Evolutionary conservation across 2,888 invertebrate genomes (phyloP), one percentile per base, ranked within the genome.

Genomic region (Cephus pulcher): DNA sequence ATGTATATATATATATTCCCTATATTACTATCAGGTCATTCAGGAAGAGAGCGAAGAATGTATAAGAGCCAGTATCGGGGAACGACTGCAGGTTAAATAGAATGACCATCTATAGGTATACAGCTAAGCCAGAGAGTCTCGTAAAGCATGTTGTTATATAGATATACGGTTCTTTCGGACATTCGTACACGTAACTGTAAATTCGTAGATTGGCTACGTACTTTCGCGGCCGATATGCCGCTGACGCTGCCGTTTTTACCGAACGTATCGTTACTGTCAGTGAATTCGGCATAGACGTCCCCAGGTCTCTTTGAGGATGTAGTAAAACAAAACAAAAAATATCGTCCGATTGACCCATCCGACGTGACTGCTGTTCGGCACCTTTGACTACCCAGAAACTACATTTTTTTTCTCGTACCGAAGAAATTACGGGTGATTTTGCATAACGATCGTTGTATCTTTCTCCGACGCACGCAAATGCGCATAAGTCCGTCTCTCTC

Each of bases 301-400:
- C 4, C 23, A 9, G 23, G 40, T 56, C 9, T 23, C 1, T 23
- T 23, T 0, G 6, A 23, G 1, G 9, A 56, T 23, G 0, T 23
- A 23, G 6, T 56, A 23, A 15, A 56, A 9, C 15, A 15, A 56
- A 23, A 30, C n/a, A 30, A 56, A 40, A 56, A 9, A 23, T 56
- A 56, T 9, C 40, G 23, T 56, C 4, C 23, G 1, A 15, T 23
- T 56, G 1, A 23, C 6, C 6, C 9, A 0, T 23, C 1, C 0
- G 6, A 2, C 23, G 9, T 23, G 40, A 56, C 15, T 56, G 0
- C 6, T 1, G 12, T 40, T 40, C 15, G 40, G 4, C 40, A 40
- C 6, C 0, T 40, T 15, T 15, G 15, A 12, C 1, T 6, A 15
- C 0, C 4, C 6, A 1, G 0, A 0, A 40, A 56, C 23, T 56